Conservation (phyloP, 2,888 invertebrate genomes). For the Microdon myrmicae region DNA sequence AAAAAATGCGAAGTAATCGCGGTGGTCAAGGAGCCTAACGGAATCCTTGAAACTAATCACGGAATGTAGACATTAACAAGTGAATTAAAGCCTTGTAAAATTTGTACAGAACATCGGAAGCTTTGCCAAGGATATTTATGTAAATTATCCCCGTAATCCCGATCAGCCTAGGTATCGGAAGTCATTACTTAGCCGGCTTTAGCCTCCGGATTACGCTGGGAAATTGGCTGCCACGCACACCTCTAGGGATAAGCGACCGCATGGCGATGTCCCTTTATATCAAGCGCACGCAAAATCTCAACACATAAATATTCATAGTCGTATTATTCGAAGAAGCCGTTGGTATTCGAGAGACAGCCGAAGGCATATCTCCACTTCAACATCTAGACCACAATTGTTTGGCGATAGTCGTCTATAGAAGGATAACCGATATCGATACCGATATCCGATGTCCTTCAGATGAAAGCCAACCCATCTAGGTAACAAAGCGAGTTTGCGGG, state of each 20-base stretch:
- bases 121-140: slow-evolving; percentile 40
- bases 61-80: slow-evolving; percentile 7
- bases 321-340: slow-evolving; percentile 50
- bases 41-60: slow-evolving; percentile 7
- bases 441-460: too few species aligned
- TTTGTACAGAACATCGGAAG: too few species aligned
- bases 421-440: too few species aligned
- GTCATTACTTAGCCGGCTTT: slow-evolving; percentile 41
- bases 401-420: background rate
- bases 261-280: slow-evolving; percentile 17
- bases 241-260: slow-evolving; percentile 48
- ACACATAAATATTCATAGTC: slow-evolving; percentile 52
- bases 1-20: too few species aligned
- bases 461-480: slow-evolving; percentile 21
- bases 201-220: slow-evolving; percentile 44
- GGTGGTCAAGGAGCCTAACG: too few species aligned
- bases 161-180: slow-evolving; percentile 30
- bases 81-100: too few species aligned
- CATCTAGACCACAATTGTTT: background rate
- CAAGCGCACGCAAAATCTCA: slow-evolving; percentile 44
- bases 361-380: background rate
- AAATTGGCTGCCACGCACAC: slow-evolving; percentile 43
- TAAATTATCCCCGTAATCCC: slow-evolving; percentile 43
- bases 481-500: slow-evolving; percentile 22
- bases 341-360: slow-evolving; percentile 24